Conservation (phyloP, 2,888 invertebrate genomes). For the Cotesia congregata region DNA sequence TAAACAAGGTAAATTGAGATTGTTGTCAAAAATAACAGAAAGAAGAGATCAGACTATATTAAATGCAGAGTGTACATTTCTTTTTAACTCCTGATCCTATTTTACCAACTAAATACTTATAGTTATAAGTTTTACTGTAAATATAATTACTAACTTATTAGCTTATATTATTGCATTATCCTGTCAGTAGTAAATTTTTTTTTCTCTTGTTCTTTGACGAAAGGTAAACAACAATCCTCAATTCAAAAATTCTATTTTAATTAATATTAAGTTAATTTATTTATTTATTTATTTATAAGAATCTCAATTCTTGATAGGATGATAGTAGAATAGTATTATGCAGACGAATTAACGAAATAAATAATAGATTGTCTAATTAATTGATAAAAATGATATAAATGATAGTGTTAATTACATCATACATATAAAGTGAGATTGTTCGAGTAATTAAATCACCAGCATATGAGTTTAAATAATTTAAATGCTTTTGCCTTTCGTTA, state of each 20-base stretch:
- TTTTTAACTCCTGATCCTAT: background rate
- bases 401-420: slow-evolving; percentile 28
- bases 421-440: slow-evolving; percentile 6
- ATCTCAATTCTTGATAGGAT: too few species aligned
- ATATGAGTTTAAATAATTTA: slow-evolving; percentile 34
- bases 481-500: slow-evolving; percentile 24
- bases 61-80: background rate
- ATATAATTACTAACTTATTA: background rate
- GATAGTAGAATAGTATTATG: too few species aligned
- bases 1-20: slow-evolving; percentile 1
- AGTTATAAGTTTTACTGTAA: slow-evolving; percentile 12
- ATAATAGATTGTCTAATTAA: slow-evolving; percentile 24
- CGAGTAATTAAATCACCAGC: slow-evolving; percentile 4
- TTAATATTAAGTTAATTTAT: too few species aligned
- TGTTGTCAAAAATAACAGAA: background rate
- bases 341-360: background rate
- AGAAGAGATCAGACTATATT: background rate
- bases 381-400: slow-evolving; percentile 31
- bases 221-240: too few species aligned
- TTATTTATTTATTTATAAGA: too few species aligned
- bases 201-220: too few species aligned
- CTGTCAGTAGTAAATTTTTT: too few species aligned
- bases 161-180: too few species aligned
- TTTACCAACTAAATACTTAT: slow-evolving; percentile 10
- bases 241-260: too few species aligned